phyloP scores from a whole-genome alignment of 2,797 vertebrate genomes.

The Delichon dasypus region DNA sequence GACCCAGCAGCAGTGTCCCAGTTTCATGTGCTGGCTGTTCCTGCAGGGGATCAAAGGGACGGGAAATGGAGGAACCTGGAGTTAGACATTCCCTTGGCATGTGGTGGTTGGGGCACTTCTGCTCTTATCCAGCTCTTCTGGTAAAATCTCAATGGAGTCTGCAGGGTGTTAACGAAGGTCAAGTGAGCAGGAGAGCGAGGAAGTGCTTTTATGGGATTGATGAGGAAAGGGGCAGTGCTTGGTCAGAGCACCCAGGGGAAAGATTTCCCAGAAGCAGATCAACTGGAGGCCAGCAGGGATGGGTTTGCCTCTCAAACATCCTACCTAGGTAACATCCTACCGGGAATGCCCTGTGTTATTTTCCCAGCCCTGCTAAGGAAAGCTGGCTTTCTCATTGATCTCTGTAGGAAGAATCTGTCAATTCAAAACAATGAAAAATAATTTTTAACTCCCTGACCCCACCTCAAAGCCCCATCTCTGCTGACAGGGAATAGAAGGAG shows the following conservation, averaged over 20 bases:
- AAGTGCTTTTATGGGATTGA: neutral
- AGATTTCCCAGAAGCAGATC: neutral
- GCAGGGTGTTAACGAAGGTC: neutral
- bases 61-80: conserved; percentile 8
- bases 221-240: neutral
- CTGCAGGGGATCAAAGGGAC: conserved; percentile 24
- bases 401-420: neutral
- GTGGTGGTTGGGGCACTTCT: neutral
- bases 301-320: neutral
- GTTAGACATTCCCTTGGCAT: neutral
- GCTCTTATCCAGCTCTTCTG: neutral
- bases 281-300: neutral
- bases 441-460: neutral
- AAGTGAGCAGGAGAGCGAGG: neutral
- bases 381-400: neutral
- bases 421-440: neutral
- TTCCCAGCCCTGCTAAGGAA: neutral
- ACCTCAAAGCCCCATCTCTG: neutral
- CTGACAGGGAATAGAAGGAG: neutral
- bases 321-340: neutral
- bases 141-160: neutral
- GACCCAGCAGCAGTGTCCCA: conserved; percentile 58
- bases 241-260: neutral
- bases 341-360: neutral
- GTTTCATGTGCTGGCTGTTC: conserved; percentile 30